A percentile compares a stretch with the other conserved stretches of the same genome.
phyloP scores from a whole-genome alignment of 2,888 invertebrate genomes.

The Tetrapedia diversipes region DNA sequence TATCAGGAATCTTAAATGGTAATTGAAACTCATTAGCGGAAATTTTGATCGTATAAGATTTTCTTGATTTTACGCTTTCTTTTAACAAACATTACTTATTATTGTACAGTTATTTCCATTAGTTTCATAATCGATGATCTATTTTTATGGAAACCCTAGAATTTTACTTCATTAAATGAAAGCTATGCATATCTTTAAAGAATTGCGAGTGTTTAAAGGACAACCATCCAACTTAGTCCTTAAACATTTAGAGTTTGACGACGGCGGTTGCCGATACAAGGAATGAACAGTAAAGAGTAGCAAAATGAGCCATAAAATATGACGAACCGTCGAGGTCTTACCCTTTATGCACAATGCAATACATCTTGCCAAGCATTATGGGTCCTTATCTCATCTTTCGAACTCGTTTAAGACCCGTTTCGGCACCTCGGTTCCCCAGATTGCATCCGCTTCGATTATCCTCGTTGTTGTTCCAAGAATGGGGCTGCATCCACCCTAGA shows the following conservation, averaged over 20 bases:
- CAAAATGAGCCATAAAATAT: constrained; percentile 65
- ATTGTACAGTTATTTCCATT: too few relatives aligned
- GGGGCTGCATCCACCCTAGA: constrained; percentile 54
- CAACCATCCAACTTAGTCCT: constrained; percentile 9
- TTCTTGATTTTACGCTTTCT: too few relatives aligned
- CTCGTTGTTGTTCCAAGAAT: constrained; percentile 64
- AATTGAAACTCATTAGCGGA: too few relatives aligned
- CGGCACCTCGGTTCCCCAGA: constrained; percentile 65
- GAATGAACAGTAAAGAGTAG: constrained; percentile 23
- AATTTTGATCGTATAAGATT: too few relatives aligned
- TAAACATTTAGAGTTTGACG: constrained; percentile 15
- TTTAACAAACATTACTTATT: too few relatives aligned
- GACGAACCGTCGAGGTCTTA: constrained; percentile 49
- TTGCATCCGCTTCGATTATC: constrained; percentile 67
- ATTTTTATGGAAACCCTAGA: too few relatives aligned
- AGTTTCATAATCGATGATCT: too few relatives aligned
- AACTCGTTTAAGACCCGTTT: constrained; percentile 70
- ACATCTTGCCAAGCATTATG: constrained; percentile 62
- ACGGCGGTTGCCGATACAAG: constrained; percentile 6
- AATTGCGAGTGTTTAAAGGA: not conserved
- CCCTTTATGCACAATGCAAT: constrained; percentile 47
- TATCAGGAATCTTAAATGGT: too few relatives aligned
- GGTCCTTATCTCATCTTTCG: constrained; percentile 69
- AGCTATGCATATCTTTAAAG: not conserved
- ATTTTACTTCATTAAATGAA: not conserved